A percentile compares a stretch with the other conserved stretches of the same genome.
phyloP scores from a whole-genome alignment of 2,888 invertebrate genomes.

The Frankliniella fusca region DNA sequence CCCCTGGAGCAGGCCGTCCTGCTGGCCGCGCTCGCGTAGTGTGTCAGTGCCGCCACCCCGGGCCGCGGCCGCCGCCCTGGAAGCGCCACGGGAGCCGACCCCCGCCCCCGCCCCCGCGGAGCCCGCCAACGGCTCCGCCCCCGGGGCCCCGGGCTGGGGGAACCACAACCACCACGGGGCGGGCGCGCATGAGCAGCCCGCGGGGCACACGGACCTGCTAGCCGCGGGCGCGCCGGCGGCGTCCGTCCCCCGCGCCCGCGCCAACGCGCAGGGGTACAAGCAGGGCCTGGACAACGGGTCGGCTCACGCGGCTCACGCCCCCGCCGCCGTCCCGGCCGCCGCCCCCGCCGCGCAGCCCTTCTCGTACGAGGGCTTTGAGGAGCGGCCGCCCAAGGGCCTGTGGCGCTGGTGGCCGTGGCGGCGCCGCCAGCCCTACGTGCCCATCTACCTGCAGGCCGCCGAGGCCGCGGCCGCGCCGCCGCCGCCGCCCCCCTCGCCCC shows the following conservation, averaged over 20 bases:
- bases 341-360: not conserved
- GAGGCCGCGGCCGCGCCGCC: not conserved
- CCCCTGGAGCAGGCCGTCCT: not conserved
- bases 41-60: not conserved
- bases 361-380: not conserved
- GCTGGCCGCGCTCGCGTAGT: not conserved
- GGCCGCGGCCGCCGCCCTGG: slow-evolving; percentile 16
- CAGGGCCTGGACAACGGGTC: slow-evolving; percentile 17
- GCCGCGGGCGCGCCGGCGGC: not conserved
- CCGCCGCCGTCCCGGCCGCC: not conserved
- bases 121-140: slow-evolving; percentile 14
- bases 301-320: not conserved
- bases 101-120: not conserved
- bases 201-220: not conserved
- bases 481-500: not conserved
- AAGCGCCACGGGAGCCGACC: not conserved
- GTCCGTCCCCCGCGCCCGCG: not conserved
- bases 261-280: not conserved
- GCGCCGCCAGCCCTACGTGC: slow-evolving; percentile 15
- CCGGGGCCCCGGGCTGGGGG: slow-evolving; percentile 17
- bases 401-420: slow-evolving; percentile 20
- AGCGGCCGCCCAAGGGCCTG: not conserved
- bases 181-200: not conserved
- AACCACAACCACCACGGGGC: slow-evolving; percentile 8
- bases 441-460: slow-evolving; percentile 13